phyloP scores from a whole-genome alignment of 1,140 invertebrate genomes.

The Mamestra configurata region DNA sequence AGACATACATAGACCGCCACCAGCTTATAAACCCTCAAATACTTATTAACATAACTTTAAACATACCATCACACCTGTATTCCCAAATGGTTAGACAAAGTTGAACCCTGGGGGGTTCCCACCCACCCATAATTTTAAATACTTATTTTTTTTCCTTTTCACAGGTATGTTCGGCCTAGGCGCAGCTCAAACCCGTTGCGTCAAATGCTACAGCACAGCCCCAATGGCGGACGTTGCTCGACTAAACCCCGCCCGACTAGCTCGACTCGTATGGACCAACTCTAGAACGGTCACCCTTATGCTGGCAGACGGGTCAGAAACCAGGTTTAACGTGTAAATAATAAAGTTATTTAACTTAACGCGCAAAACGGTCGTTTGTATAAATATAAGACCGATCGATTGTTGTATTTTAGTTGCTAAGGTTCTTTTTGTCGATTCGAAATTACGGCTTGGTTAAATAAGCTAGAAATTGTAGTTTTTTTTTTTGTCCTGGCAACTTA shows the following conservation, averaged over 20 bases:
- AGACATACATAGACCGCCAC: too few relatives aligned
- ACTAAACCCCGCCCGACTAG: conserved; percentile 95
- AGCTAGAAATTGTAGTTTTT: too few relatives aligned
- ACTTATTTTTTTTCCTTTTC: too few relatives aligned
- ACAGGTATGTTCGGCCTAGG: conserved; percentile 96
- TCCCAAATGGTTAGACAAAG: too few relatives aligned
- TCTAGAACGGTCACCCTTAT: conserved; percentile 97
- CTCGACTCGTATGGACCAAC: conserved; percentile 97
- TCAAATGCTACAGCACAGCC: conserved; percentile 97
- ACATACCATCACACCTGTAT: too few relatives aligned
- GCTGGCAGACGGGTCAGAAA: conserved; percentile 97
- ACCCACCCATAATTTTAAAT: too few relatives aligned
- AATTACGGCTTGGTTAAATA: neutral
- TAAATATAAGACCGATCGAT: neutral
- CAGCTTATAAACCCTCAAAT: too few relatives aligned
- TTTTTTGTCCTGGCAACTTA: neutral
- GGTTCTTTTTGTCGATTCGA: neutral
- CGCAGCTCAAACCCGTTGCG: conserved; percentile 96
- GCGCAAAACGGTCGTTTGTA: neutral
- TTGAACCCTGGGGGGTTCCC: too few relatives aligned
- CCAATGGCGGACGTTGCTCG: conserved; percentile 96
- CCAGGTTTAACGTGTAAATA: conserved; percentile 94
- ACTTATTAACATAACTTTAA: too few relatives aligned
- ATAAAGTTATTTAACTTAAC: neutral
- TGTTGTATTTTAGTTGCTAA: neutral